Evolutionary conservation across 2,113 vertebrate genomes (phyloP).

Genomic region (Cyprinodon brontotheroides): DNA sequence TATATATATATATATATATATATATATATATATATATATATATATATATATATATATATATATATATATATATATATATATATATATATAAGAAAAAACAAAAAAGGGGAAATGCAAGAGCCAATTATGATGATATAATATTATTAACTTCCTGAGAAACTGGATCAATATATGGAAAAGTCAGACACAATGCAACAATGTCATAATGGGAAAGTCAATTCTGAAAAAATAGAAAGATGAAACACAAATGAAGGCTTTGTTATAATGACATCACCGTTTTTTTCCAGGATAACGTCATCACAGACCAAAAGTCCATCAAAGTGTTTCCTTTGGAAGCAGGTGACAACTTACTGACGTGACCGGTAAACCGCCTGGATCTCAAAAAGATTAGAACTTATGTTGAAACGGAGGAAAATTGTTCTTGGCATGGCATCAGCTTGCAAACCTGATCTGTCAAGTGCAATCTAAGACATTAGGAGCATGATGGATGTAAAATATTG

Average conservation of each 20-base stretch:
- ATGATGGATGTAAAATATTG: constrained; percentile 6
- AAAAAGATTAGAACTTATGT: neutral
- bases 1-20: no score
- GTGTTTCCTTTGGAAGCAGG: neutral
- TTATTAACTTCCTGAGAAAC: neutral
- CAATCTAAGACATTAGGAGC: neutral
- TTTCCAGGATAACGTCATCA: neutral
- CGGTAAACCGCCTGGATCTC: neutral
- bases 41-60: no score
- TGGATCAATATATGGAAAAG: neutral
- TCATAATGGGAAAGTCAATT: neutral
- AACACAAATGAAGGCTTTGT: neutral
- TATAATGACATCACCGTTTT: neutral
- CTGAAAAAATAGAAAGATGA: neutral
- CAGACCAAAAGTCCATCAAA: neutral
- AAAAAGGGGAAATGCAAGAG: neutral
- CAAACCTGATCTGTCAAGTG: constrained; percentile 1
- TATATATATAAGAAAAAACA: neutral
- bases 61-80: no score
- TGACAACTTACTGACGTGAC: neutral
- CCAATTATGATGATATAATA: neutral
- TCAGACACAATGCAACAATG: neutral
- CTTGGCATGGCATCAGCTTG: neutral
- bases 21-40: no score
- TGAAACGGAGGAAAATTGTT: neutral